A percentile compares a stretch with the other conserved stretches of the same genome.
Conservation (phyloP, 2,888 invertebrate genomes). For the Leptopterna dolabrata region DNA sequence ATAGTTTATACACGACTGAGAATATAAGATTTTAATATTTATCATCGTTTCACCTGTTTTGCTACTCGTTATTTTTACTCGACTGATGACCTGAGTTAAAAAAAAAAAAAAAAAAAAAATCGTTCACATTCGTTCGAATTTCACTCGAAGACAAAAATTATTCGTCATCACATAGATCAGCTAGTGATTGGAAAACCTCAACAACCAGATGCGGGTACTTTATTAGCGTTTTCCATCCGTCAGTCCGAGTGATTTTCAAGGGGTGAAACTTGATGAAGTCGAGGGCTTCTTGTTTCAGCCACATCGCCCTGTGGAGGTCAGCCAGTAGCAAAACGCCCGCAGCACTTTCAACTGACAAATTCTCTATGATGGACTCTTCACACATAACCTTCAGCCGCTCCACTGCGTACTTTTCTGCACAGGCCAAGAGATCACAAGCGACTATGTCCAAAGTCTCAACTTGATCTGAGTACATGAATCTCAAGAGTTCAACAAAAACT, state of each 20-base stretch:
- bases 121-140: too few relatives aligned
- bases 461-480: conserved; percentile 36
- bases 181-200: not conserved
- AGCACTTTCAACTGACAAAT: too few relatives aligned
- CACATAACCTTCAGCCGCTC: too few relatives aligned
- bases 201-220: not conserved
- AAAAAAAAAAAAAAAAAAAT: too few relatives aligned
- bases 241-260: conserved; percentile 3
- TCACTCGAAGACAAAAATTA: too few relatives aligned
- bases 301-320: not conserved
- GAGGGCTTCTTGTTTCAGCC: not conserved
- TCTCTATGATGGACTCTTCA: too few relatives aligned
- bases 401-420: too few relatives aligned
- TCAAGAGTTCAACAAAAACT: not conserved
- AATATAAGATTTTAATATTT: too few relatives aligned
- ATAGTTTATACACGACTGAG: too few relatives aligned
- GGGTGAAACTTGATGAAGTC: not conserved
- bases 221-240: not conserved
- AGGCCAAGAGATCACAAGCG: not conserved
- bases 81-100: too few relatives aligned
- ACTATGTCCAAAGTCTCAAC: not conserved
- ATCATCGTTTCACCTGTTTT: too few relatives aligned
- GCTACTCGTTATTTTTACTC: too few relatives aligned
- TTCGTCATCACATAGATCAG: not conserved
- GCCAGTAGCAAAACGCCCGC: not conserved